phyloP scores from a whole-genome alignment of 2,888 invertebrate species.

The Tanypteryx hageni region DNA sequence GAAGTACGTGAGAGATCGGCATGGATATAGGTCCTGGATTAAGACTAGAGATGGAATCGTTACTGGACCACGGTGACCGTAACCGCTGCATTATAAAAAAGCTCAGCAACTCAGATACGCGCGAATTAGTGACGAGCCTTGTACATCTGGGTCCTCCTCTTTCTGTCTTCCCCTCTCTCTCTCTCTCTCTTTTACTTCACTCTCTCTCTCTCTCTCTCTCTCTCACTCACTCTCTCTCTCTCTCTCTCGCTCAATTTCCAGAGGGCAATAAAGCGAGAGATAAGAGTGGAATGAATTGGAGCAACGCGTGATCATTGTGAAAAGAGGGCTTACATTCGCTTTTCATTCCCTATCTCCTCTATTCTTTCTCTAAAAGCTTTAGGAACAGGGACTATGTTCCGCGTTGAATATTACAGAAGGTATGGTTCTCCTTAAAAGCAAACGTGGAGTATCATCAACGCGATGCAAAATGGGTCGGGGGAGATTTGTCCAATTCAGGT shows the following conservation, averaged over 20 bases:
- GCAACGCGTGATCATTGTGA: not conserved
- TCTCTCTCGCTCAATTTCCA: not conserved
- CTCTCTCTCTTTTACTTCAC: no score
- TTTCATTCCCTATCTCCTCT: not conserved
- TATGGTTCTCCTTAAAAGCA: not conserved
- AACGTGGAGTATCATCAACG: not conserved
- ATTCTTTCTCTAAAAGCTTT: not conserved
- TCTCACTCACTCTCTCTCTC: not conserved
- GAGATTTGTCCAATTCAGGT: no score
- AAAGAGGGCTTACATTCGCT: not conserved
- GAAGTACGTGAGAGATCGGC: not conserved
- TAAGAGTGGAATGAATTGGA: not conserved
- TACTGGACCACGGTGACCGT: no score
- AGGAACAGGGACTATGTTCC: not conserved
- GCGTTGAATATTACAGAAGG: not conserved
- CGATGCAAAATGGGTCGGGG: no score
- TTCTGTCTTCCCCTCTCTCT: not conserved
- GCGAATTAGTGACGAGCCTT: not conserved
- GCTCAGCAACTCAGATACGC: not conserved
- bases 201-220: no score
- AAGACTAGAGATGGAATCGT: not conserved
- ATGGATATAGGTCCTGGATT: not conserved
- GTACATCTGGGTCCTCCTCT: no score
- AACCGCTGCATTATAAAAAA: no score
- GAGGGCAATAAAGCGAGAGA: not conserved